These are phyloP conservation scores for Alethe castanea DNA, from an alignment of 2,113 vertebrate genomes.

Conservation along the genomic window DNA sequence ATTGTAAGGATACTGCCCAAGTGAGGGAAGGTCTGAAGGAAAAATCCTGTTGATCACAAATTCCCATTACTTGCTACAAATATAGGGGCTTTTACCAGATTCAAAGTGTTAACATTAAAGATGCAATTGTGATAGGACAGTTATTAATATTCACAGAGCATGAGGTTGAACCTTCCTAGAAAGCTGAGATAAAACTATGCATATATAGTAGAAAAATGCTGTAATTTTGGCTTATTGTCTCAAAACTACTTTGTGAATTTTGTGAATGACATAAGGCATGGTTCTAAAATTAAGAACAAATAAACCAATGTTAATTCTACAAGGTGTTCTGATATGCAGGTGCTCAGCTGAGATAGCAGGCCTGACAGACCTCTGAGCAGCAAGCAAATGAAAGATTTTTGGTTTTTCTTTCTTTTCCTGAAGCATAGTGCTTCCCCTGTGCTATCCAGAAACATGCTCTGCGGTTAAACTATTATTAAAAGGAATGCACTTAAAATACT, in stretches of 20 bases:
- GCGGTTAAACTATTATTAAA: not conserved
- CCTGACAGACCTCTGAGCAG: not conserved
- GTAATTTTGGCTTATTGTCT: not conserved
- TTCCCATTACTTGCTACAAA: not conserved
- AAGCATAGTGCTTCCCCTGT: not conserved
- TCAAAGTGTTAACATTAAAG: not conserved
- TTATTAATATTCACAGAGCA: not conserved
- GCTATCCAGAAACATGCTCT: not conserved
- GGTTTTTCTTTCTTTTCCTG: not conserved
- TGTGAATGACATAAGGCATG: not conserved
- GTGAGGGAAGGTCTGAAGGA: not conserved
- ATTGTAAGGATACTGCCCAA: not conserved
- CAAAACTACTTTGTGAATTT: not conserved
- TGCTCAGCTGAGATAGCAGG: not conserved
- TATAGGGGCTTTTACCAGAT: accelerated
- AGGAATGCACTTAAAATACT: not conserved
- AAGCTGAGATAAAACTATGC: not conserved
- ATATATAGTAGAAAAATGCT: not conserved
- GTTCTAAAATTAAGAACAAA: not conserved
- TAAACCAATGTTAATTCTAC: not conserved
- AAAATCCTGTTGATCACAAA: not conserved
- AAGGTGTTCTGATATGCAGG: not conserved
- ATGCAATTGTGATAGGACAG: not conserved
- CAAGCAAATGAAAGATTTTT: not conserved
- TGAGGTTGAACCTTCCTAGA: not conserved